A percentile compares a stretch with the other conserved stretches of the same genome.
Conservation (phyloP, 2,888 invertebrate species). For the Drosophila robusta region DNA sequence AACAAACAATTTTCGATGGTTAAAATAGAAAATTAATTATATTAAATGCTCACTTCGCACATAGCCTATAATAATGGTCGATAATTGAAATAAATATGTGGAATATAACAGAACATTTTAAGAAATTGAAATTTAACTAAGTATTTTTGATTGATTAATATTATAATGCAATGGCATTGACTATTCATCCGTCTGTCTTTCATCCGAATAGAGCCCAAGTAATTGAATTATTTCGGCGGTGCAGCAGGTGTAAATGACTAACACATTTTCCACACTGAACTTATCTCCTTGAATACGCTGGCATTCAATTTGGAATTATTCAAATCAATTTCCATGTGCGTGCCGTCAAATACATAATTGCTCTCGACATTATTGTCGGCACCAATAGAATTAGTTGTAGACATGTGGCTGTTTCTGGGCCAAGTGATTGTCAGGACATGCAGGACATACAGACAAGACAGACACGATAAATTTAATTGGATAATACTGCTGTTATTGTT, state of each 20-base stretch:
- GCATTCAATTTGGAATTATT: slow-evolving; percentile 1
- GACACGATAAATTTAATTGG: slow-evolving; percentile 1
- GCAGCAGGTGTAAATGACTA: slow-evolving; percentile 1
- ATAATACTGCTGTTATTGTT: neutral
- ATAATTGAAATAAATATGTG: neutral
- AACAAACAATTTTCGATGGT: neutral
- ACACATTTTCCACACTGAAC: neutral
- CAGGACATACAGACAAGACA: neutral
- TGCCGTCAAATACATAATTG: slow-evolving; percentile 19
- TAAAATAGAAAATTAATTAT: neutral
- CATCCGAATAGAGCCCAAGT: neutral
- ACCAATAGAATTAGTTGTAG: slow-evolving; percentile 16
- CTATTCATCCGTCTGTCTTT: neutral
- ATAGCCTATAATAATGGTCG: neutral
- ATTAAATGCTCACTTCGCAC: too few species aligned
- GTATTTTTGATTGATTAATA: neutral
- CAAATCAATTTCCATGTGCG: slow-evolving; percentile 5
- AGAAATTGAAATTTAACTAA: neutral
- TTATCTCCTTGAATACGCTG: neutral
- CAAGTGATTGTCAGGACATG: neutral
- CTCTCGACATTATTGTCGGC: slow-evolving; percentile 6
- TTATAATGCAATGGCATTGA: neutral
- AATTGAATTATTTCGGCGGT: slow-evolving; percentile 3
- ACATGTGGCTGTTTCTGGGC: slow-evolving; percentile 2
- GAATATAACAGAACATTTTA: neutral